phyloP scores from a whole-genome alignment of 2,113 vertebrate species.

The Aegithalos caudatus region DNA sequence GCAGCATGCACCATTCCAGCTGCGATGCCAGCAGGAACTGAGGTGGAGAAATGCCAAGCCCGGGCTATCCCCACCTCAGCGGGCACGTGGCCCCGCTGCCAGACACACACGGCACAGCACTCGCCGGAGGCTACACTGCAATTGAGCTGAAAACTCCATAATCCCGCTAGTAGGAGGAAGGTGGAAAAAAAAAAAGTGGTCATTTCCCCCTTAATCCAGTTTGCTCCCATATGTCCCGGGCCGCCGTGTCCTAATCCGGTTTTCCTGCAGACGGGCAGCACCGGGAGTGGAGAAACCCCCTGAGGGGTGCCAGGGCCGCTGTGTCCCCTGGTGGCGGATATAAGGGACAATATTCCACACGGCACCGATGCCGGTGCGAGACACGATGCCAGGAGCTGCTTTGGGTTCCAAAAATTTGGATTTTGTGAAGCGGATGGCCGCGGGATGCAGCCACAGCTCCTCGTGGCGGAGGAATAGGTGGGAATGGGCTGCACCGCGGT shows the following conservation, averaged over 20 bases:
- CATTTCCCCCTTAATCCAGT: constrained; percentile 1
- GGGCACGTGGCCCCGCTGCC: too few species aligned
- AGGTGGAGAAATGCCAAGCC: accelerated
- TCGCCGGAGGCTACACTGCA: neutral
- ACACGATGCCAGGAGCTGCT: accelerated
- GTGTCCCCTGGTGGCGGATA: neutral
- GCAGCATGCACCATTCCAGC: neutral
- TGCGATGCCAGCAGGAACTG: accelerated
- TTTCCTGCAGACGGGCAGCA: neutral
- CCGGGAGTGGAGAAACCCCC: accelerated
- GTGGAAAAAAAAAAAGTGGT: too few species aligned
- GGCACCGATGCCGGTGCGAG: accelerated
- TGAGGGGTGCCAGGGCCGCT: neutral
- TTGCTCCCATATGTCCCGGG: neutral
- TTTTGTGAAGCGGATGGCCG: neutral
- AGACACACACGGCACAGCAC: neutral
- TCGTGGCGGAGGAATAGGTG: accelerated
- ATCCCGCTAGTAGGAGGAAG: neutral
- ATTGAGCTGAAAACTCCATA: neutral
- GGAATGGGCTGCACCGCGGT: accelerated
- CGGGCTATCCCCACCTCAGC: neutral
- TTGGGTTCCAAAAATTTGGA: neutral
- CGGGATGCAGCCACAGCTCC: neutral
- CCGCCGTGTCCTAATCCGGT: neutral
- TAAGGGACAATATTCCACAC: accelerated